Base-by-base conservation (phyloP, 2,113 vertebrate species). In the Numida meleagris region DNA sequence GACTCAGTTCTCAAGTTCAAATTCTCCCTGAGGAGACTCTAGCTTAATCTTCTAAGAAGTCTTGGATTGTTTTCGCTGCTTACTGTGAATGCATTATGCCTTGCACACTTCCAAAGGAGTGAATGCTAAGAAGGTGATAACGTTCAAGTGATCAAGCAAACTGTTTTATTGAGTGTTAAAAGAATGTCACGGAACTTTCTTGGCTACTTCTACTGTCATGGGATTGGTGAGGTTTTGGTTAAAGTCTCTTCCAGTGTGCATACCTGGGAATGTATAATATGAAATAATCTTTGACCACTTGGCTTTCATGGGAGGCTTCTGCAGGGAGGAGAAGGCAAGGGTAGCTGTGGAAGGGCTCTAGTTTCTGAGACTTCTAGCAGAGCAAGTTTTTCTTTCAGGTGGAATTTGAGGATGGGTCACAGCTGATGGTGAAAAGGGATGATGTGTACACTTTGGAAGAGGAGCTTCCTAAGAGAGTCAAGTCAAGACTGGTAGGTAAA, bases 401-500 rank as follows among this genome's bases (percentile, higher is more conserved):
- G 97, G 99, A 99, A 89, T 99, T 99, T 96, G 99, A 99, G 97
- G 99, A 99, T 62, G 99, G 98, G 33, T 99, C 99, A 2, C 99
- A 99, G 92, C 97, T 99, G 75, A 98, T 99, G 65, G 98, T 99
- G 92, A 99, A 99, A 95, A 98, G 99, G 96, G 99, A 99, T 45
- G 99, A 99, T 10, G 99, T 99, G 36, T 99, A 99, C 96, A 98
- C 98, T 29, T 97, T 99, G 89, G 99, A 99, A 16, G 99, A 99
- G 93, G 99, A 99, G 94, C 98, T 99, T 84, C 99, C 99, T 46
- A 99, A 99, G 95, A 99, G 99, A 97, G 99, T 99, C 95, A 99
- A 99, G 86, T 98, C 99, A 80, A 98, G 99, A 92, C 97, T 99
- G 98, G 99, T 99, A 94, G 94, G 98, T 96, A 86, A 74, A 72